Evolutionary conservation across 1,140 invertebrate genomes (phyloP).

Genomic region (Bombus confusus): DNA sequence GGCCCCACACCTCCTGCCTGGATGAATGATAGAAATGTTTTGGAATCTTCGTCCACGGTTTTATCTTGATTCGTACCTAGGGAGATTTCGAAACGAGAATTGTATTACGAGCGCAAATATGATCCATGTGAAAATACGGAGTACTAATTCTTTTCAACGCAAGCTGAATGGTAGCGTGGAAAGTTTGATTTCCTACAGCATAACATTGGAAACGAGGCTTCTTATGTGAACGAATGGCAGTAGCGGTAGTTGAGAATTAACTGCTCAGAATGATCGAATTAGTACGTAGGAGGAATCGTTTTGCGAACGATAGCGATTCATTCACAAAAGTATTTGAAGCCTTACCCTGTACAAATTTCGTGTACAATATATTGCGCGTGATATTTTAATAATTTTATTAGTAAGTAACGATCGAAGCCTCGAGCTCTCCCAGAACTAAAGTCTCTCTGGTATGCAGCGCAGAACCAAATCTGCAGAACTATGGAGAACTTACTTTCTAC

Average conservation of each 20-base stretch:
- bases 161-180: background rate
- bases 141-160: background rate
- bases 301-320: too few relatives aligned
- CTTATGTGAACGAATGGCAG: background rate
- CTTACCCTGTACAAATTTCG: background rate
- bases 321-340: too few relatives aligned
- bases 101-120: background rate
- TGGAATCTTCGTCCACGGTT: constrained; percentile 30
- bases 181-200: background rate
- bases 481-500: too few relatives aligned
- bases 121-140: background rate
- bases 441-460: too few relatives aligned
- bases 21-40: constrained; percentile 35
- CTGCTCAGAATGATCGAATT: background rate
- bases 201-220: too few relatives aligned
- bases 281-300: background rate
- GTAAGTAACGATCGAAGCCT: too few relatives aligned
- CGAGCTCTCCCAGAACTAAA: too few relatives aligned
- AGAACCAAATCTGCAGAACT: too few relatives aligned
- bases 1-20: constrained; percentile 25
- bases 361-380: too few relatives aligned
- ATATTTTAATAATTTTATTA: too few relatives aligned
- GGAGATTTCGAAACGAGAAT: background rate
- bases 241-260: background rate
- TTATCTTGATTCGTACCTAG: background rate